Evolutionary conservation across 2,797 vertebrate genomes (phyloP), one percentile per base, ranked within the genome.

Genomic region (Notolabrus celidotus): DNA sequence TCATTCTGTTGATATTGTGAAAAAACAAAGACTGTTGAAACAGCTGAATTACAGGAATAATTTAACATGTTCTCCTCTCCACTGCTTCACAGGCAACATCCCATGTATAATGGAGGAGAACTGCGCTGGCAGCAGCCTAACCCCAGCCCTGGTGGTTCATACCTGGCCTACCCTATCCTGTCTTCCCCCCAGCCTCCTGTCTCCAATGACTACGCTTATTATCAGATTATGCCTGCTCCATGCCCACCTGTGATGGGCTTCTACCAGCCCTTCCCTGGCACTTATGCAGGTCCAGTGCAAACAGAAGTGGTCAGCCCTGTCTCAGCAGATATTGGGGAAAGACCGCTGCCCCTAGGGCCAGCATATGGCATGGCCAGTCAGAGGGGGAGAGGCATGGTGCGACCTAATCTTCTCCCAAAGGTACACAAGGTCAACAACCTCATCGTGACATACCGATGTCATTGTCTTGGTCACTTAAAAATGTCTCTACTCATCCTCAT

Each of bases 241-340:
- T 99, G 97, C 84, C 94, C 97, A 38, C 97, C 97, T 34, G 95
- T 99, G 74, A 98, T 99, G 97, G 98, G 98, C 63, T 99, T 99
- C 89, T 99, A 98, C 82, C 97, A 98, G 89, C 96, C 97, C 42
- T 97, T 99, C 70, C 96, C 96, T 34, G 59, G 95, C 4, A 91
- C 96, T 0, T 99, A 97, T 25, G 87, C 95, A 2, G 89, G 94
- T 11, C 94, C 97, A 3, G 94, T 98, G 68, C 97, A 96, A 85
- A 80, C 96, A 1, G 95, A 87, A 52, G 89, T 96, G 77, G 93
- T 97, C 6, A 96, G 88, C 86, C 67, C 96, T 0, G 89, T 97
- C 4, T 92, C 95, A 3, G 36, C 95, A 41, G 97, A 99, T 5
- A 96, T 96, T 64, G 19, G 88, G 0, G 97, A 99, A 64, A 95